Conservation (phyloP, 1,140 invertebrate genomes). For the roundworm (Caenorhabditis elegans) region DNA sequence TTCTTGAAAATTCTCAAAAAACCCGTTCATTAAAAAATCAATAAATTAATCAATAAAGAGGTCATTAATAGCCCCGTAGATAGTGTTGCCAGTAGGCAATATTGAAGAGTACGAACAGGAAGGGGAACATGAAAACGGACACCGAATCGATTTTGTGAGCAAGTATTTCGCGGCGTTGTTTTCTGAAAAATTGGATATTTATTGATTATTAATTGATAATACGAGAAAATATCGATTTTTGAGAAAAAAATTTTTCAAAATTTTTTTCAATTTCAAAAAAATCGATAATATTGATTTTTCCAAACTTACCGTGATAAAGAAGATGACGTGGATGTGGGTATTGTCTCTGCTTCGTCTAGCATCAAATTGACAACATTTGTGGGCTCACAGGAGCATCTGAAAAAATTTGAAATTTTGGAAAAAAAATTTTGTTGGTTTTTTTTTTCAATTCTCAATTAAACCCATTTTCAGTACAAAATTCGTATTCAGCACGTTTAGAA, state of each 20-base stretch:
- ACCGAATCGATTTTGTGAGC: conserved; percentile 66
- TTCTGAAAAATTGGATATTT: conserved; percentile 33
- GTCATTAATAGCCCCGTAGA: conserved; percentile 27
- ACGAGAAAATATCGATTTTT: too few relatives aligned
- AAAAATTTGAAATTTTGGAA: not conserved
- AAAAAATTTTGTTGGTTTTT: too few relatives aligned
- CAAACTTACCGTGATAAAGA: not conserved
- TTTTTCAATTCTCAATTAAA: too few relatives aligned
- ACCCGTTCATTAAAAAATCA: not conserved
- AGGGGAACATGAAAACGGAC: conserved; percentile 67
- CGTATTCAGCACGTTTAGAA: too few relatives aligned
- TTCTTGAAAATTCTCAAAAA: not conserved
- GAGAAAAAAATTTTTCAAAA: not conserved
- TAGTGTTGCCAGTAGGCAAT: conserved; percentile 67
- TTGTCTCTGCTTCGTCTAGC: not conserved
- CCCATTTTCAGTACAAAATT: too few relatives aligned
- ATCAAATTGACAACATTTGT: conserved; percentile 19
- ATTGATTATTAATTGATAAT: too few relatives aligned
- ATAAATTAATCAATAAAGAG: not conserved
- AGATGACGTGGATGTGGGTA: not conserved
- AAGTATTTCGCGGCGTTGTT: conserved; percentile 57
- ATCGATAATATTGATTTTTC: not conserved
- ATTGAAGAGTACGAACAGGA: conserved; percentile 67
- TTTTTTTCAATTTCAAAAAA: too few relatives aligned
- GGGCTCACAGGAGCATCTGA: conserved; percentile 20